phyloP scores from a whole-genome alignment of 2,797 vertebrate genomes.

The Anguilla marmorata region DNA sequence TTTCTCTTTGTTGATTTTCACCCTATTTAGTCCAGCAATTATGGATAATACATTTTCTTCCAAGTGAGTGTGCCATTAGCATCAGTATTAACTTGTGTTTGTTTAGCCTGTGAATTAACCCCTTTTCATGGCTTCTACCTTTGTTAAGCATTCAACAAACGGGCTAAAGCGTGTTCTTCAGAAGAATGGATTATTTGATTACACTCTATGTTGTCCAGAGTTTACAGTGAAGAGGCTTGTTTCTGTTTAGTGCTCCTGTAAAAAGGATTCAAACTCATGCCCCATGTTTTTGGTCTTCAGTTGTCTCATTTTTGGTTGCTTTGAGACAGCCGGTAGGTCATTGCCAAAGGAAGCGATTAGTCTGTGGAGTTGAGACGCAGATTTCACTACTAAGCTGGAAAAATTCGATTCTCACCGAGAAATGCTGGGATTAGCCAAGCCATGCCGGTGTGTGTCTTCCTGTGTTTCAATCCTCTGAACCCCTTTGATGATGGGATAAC shows the following conservation, averaged over 20 bases:
- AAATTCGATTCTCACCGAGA: constrained; percentile 26
- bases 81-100: neutral
- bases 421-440: constrained; percentile 29
- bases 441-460: constrained; percentile 23
- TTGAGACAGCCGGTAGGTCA: constrained; percentile 39
- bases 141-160: constrained; percentile 6
- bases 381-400: constrained; percentile 23
- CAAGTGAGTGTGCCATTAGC: neutral
- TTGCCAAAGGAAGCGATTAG: constrained; percentile 43
- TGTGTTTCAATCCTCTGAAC: constrained; percentile 23
- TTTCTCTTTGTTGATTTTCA: too few relatives aligned
- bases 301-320: constrained; percentile 44
- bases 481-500: constrained; percentile 22
- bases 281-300: constrained; percentile 42
- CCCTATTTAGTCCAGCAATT: neutral
- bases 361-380: constrained; percentile 35
- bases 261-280: constrained; percentile 36
- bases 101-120: too few relatives aligned
- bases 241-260: constrained; percentile 32
- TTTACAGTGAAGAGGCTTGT: constrained; percentile 28
- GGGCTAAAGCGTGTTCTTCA: constrained; percentile 28
- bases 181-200: constrained; percentile 40
- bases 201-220: constrained; percentile 68
- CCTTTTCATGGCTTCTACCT: neutral
- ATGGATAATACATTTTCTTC: neutral